Conservation (phyloP, 2,888 invertebrate genomes). For the Amblyjoppa fuscipennis region DNA sequence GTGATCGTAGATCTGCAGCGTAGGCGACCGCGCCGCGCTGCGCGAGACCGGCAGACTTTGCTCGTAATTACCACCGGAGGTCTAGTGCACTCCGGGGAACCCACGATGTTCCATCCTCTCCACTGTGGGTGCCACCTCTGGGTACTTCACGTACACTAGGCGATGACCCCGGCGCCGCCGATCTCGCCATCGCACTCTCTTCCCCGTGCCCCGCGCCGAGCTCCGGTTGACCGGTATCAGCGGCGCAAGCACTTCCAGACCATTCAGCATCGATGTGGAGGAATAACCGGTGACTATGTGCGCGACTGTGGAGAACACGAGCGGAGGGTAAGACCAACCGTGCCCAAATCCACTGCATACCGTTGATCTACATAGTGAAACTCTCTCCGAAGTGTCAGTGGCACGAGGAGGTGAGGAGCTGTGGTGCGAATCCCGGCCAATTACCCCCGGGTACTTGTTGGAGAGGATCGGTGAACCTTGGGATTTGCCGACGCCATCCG, state of each 20-base stretch:
- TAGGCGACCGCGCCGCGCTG: conserved; percentile 70
- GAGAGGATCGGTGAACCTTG: conserved; percentile 69
- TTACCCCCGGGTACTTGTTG: conserved; percentile 71
- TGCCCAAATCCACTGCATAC: conserved; percentile 15
- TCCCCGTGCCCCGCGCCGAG: conserved; percentile 3
- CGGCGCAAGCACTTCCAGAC: conserved; percentile 30
- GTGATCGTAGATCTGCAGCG: conserved; percentile 80
- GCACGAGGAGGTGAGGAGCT: neutral
- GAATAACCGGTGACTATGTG: conserved; percentile 4
- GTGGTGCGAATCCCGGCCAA: conserved; percentile 74
- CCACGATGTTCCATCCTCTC: conserved; percentile 39
- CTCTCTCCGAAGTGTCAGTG: neutral
- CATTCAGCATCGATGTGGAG: conserved; percentile 4
- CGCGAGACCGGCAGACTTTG: conserved; percentile 66
- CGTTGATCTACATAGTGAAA: conserved; percentile 35
- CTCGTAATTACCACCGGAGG: conserved; percentile 79
- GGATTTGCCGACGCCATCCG: conserved; percentile 65
- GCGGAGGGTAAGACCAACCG: neutral
- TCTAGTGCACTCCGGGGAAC: conserved; percentile 75
- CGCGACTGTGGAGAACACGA: neutral
- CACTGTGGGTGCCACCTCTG: conserved; percentile 40
- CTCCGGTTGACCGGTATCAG: conserved; percentile 16
- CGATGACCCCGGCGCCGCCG: conserved; percentile 57
- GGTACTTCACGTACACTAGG: conserved; percentile 25
- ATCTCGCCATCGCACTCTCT: conserved; percentile 40